A percentile compares a stretch with the other conserved stretches of the same genome.
Conservation (phyloP, 2,113 vertebrate species). For the Misgurnus mizolepis region DNA sequence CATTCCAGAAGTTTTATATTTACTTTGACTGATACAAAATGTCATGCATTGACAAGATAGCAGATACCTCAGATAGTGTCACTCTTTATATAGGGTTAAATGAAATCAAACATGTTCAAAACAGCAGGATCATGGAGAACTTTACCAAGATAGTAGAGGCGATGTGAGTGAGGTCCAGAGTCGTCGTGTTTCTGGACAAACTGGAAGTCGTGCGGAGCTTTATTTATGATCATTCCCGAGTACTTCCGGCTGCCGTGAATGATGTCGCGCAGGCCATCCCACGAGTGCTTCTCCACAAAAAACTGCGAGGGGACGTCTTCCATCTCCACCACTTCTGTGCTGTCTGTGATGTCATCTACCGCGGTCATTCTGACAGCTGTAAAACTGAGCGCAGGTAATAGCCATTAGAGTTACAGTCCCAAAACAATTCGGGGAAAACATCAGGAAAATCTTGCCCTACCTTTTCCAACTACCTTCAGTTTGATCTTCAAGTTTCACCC, state of each 20-base stretch:
- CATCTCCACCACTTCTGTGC: conserved; percentile 80
- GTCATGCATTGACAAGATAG: too few species aligned
- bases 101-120: too few species aligned
- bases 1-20: neutral
- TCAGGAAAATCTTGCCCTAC: conserved; percentile 61
- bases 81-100: too few species aligned
- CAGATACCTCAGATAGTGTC: too few species aligned
- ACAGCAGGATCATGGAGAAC: too few species aligned
- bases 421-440: neutral
- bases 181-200: conserved; percentile 88
- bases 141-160: conserved; percentile 91
- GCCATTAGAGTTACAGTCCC: neutral
- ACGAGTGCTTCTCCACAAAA: conserved; percentile 89
- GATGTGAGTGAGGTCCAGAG: conserved; percentile 86
- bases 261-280: conserved; percentile 88
- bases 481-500: conserved; percentile 86
- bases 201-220: conserved; percentile 93
- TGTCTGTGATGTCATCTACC: conserved; percentile 76
- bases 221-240: conserved; percentile 87
- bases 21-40: too few species aligned
- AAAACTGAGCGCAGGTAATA: conserved; percentile 62
- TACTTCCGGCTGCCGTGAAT: conserved; percentile 94
- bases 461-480: conserved; percentile 82
- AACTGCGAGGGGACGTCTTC: conserved; percentile 82
- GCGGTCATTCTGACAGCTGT: conserved; percentile 81